These are phyloP conservation scores for Xanthia icteritia DNA, from an alignment of 2,888 invertebrate genomes.

Conservation along the genomic window DNA sequence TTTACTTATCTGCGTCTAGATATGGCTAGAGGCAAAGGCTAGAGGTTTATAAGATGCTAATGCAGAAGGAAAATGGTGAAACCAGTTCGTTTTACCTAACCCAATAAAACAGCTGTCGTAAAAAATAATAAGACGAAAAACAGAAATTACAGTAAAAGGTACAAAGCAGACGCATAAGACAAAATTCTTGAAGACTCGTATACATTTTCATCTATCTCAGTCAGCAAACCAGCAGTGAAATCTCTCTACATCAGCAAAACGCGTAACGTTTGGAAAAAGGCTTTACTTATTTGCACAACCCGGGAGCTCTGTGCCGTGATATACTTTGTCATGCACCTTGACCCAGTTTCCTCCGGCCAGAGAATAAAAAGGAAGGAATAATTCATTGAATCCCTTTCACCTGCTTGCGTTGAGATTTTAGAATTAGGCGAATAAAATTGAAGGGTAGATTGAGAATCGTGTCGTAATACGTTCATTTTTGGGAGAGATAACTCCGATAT, in stretches of 20 bases:
- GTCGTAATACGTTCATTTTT: constrained; percentile 52
- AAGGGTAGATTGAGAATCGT: constrained; percentile 56
- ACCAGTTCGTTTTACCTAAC: too few species aligned
- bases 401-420: constrained; percentile 71
- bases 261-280: constrained; percentile 78
- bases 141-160: not conserved
- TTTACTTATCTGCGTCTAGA: not conserved
- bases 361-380: constrained; percentile 70
- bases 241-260: constrained; percentile 71
- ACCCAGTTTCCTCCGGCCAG: constrained; percentile 71
- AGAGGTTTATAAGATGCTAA: too few species aligned
- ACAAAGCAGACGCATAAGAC: constrained; percentile 26
- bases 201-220: constrained; percentile 61
- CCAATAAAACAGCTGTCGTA: too few species aligned
- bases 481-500: constrained; percentile 32
- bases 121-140: constrained; percentile 3
- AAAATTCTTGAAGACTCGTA: constrained; percentile 52
- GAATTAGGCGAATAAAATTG: constrained; percentile 65
- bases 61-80: too few species aligned
- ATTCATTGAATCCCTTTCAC: constrained; percentile 70
- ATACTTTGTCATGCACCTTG: constrained; percentile 84
- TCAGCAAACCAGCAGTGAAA: constrained; percentile 62
- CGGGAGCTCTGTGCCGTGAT: constrained; percentile 74
- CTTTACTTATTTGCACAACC: constrained; percentile 79
- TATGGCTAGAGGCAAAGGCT: not conserved